phyloP scores from a whole-genome alignment of 2,888 invertebrate species.

The Athalia circularis region DNA sequence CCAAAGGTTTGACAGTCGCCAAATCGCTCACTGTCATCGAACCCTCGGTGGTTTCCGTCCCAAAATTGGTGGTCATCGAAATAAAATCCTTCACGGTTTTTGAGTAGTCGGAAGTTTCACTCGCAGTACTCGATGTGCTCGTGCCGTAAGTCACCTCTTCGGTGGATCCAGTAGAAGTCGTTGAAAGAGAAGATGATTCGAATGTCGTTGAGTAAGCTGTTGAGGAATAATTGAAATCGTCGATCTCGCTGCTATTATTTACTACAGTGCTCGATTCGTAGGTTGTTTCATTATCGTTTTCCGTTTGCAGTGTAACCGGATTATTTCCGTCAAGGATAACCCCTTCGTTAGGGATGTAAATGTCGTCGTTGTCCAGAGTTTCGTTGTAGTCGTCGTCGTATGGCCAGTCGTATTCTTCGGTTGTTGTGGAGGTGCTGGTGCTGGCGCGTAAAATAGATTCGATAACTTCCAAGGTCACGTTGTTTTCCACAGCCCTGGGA shows the following conservation, averaged over 20 bases:
- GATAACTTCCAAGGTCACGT: neutral
- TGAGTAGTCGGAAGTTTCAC: slow-evolving; percentile 42
- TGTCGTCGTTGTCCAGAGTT: neutral
- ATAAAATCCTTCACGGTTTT: neutral
- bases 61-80: slow-evolving; percentile 41
- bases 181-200: neutral
- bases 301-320: neutral
- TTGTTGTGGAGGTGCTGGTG: neutral
- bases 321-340: neutral
- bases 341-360: neutral
- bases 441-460: neutral
- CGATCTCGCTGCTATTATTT: neutral
- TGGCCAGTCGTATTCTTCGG: neutral
- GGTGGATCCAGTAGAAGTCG: neutral
- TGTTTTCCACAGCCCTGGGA: slow-evolving; percentile 38
- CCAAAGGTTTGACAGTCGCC: neutral
- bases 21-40: slow-evolving; percentile 9
- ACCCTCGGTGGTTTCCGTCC: neutral
- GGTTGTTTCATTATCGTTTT: neutral
- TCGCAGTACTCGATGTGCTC: slow-evolving; percentile 32
- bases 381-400: slow-evolving; percentile 1
- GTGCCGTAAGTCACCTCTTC: neutral
- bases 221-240: neutral
- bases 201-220: neutral
- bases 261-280: neutral